Percentiles rank a stretch among this genome's conserved stretches.
Conservation (phyloP, 2,888 invertebrate genomes). For the Epirrita christyi region DNA sequence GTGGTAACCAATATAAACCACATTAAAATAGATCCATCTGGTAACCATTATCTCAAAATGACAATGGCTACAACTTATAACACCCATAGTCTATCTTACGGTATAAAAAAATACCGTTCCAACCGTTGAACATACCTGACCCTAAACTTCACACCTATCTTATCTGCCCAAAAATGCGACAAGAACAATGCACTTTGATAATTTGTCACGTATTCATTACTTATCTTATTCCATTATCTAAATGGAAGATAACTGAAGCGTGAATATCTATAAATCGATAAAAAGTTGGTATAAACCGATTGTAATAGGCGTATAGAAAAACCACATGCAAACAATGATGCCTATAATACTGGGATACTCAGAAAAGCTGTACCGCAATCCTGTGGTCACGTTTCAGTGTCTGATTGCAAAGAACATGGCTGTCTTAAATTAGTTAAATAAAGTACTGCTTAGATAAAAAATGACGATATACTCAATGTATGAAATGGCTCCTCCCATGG, state of each 20-base stretch:
- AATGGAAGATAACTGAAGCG: conserved; percentile 28
- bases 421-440: too few species aligned
- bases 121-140: neutral
- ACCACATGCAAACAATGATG: conserved; percentile 48
- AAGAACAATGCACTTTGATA: conserved; percentile 17
- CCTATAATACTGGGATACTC: conserved; percentile 41
- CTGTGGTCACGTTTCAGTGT: conserved; percentile 38
- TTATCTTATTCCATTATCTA: conserved; percentile 33
- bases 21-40: too few species aligned
- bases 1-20: too few species aligned
- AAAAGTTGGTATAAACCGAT: neutral
- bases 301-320: conserved; percentile 34
- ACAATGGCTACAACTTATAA: too few species aligned
- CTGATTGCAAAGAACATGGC: conserved; percentile 1
- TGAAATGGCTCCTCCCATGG: too few species aligned
- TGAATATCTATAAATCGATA: conserved; percentile 33
- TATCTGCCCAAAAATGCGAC: conserved; percentile 13
- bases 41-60: too few species aligned
- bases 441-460: too few species aligned
- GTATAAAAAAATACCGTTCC: neutral
- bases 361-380: conserved; percentile 49
- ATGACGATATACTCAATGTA: too few species aligned
- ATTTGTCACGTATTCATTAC: conserved; percentile 26
- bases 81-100: too few species aligned
- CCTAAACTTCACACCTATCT: conserved; percentile 5